Evolutionary conservation across 1,140 invertebrate species (phyloP).

Genomic region (Diachasmimorpha longicaudata): DNA sequence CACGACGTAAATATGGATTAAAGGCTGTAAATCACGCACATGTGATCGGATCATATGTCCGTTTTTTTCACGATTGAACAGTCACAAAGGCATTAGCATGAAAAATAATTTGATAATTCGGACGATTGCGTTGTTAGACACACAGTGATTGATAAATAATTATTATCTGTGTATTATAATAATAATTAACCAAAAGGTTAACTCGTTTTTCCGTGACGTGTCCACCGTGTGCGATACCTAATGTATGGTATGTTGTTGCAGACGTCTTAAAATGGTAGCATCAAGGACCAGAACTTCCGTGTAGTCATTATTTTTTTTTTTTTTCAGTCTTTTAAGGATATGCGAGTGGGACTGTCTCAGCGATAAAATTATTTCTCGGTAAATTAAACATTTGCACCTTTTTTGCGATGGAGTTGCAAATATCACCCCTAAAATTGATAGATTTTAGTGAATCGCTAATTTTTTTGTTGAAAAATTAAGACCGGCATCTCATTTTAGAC

Average conservation of each 20-base stretch:
- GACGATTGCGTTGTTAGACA: background rate
- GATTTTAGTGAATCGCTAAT: no score
- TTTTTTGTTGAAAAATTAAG: no score
- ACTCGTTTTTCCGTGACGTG: background rate
- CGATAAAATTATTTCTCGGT: no score
- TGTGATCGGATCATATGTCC: background rate
- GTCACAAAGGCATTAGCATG: background rate
- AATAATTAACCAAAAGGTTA: background rate
- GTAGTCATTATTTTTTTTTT: background rate
- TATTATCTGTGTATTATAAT: background rate
- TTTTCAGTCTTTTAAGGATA: background rate
- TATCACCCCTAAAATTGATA: no score
- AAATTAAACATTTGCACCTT: no score
- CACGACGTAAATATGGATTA: background rate
- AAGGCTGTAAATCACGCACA: background rate
- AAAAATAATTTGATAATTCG: background rate
- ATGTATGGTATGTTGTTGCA: background rate
- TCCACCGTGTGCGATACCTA: background rate
- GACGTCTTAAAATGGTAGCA: constrained; percentile 42
- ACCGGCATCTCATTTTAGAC: no score
- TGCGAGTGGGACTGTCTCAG: no score
- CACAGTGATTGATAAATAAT: background rate
- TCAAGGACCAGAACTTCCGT: constrained; percentile 46
- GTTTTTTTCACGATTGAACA: background rate
- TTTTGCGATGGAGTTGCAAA: no score